Evolutionary conservation across 2,113 vertebrate species (phyloP).

Genomic region (Myrmecophaga tridactyla): DNA sequence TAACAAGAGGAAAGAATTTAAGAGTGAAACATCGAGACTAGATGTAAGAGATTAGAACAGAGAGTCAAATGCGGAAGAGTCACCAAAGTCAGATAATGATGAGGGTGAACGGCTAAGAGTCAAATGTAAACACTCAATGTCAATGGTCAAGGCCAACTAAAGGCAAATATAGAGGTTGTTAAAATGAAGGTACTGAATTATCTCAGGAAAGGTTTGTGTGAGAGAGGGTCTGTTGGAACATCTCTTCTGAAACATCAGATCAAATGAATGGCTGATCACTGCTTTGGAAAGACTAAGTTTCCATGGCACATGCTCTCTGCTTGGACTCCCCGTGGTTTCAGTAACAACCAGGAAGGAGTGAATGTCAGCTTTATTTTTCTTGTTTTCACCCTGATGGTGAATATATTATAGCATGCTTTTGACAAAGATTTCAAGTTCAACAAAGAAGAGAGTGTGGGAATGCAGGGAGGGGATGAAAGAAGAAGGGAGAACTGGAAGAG

Average conservation of each 20-base stretch:
- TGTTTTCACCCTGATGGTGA: not conserved
- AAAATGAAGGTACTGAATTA: not conserved
- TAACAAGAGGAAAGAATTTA: not conserved
- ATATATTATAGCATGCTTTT: not conserved
- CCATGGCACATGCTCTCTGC: not conserved
- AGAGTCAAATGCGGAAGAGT: not conserved
- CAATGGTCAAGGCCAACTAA: too few species aligned
- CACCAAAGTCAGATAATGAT: fast-evolving
- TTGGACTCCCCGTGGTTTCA: not conserved
- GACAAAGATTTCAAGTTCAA: not conserved
- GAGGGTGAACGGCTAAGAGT: not conserved
- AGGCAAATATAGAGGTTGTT: not conserved
- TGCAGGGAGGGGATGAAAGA: too few species aligned
- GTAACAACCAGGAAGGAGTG: not conserved
- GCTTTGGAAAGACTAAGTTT: not conserved
- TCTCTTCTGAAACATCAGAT: not conserved
- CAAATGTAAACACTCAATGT: too few species aligned
- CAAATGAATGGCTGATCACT: too few species aligned
- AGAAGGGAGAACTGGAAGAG: not conserved
- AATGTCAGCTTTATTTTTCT: not conserved
- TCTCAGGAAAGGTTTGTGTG: not conserved
- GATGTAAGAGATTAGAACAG: not conserved
- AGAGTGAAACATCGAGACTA: not conserved
- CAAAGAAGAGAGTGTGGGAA: not conserved
- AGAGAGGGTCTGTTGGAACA: not conserved